Base-by-base conservation (phyloP, 2,888 invertebrate species). In the Petrolisthes cinctipes region DNA sequence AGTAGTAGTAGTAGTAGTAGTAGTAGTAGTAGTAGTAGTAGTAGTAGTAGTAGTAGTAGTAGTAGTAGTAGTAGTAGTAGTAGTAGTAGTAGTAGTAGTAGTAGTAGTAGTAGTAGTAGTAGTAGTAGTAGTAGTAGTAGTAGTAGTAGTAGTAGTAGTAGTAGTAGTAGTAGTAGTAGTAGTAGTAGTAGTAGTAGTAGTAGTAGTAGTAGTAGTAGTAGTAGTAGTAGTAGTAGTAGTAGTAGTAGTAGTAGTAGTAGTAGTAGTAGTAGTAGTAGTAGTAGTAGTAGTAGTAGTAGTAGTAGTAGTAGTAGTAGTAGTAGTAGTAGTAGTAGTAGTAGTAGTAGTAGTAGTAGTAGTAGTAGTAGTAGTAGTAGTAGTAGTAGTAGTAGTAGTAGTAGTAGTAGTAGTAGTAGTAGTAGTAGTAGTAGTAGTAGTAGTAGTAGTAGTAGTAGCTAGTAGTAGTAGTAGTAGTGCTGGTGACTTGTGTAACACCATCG, bases 241-340 rank as follows among this genome's bases (percentile, higher is more conserved):
- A 3, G 51, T 76, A 76, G 37, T 76, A 76, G 51, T 37, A 37
- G 76, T 75, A 61, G 53, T 78, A 78, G 78, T 78, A 78, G 78
- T 53, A 78, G 78, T 78, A 51, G 78, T 78, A 78, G 53, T 78
- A 78, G 78, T 78, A 78, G 78, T 78, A 78, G 78, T 78, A 78
- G 78, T 78, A 78, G 78, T 53, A 53, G 78, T 53, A 53, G 14
- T 53, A 78, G 78, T 78, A 78, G 78, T 78, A 78, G 78, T 53
- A 78, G 78, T 78, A 51, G 78, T 78, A 78, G 78, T 78, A 78
- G 78, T 78, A 78, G 78, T 78, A 78, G 78, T 78, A 78, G 78
- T 78, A 78, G 78, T 53, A 53, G 78, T 53, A 53, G n/a, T 53
- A 78, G 78, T 78, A 78, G 78, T 78, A 78, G 78, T 78, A 78